Evolutionary conservation across 2,113 vertebrate genomes (phyloP), one percentile per base, ranked within the genome.

Genomic region (Rattus norvegicus): DNA sequence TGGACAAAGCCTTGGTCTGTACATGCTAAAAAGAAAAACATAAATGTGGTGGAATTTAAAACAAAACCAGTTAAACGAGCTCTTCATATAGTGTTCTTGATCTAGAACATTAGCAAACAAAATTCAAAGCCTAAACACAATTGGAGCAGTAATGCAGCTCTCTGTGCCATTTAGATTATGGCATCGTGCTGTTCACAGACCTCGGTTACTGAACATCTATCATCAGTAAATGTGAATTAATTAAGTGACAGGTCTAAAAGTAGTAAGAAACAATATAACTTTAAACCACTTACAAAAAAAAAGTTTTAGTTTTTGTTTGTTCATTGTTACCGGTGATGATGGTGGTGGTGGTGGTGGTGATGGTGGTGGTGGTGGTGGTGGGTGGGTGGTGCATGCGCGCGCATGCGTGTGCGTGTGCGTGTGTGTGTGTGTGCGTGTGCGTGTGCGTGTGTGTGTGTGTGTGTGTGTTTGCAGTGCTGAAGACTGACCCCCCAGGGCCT

Each of bases 231-330:
- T 22, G 79, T 2, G 47, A 93, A 49, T 69, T 17, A 52, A 72
- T 61, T 30, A 73, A 90, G 10, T n/a, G 7, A 19, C 49, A 36
- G 61, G 4, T 26, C 33, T 70, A 83, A 79, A 19, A 73, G 54
- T 54, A 90, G 75, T 77, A 89, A 92, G 43, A 97, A 93, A 84
- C 63, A 91, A 52, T 75, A 30, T 28, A 36, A 91, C 63, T 77
- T 94, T 88, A 22, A 95, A 39, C 26, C 14, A 81, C 4, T 19
- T 54, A 47, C 11, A 36, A 47, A 56, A 88, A 93, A 94, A 94
- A 92, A 95, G 81, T 87, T 63, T 94, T 47, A 43, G 14, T 33
- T 65, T 33, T 39, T 17, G 52, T 30, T 59, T 30, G 36, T 59
- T 79, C 52, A 28, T 52, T 79, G 47, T 14, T 75, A 24, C 0